phyloP scores from a whole-genome alignment of 2,113 vertebrate genomes.

The Burhinus oedicnemus region DNA sequence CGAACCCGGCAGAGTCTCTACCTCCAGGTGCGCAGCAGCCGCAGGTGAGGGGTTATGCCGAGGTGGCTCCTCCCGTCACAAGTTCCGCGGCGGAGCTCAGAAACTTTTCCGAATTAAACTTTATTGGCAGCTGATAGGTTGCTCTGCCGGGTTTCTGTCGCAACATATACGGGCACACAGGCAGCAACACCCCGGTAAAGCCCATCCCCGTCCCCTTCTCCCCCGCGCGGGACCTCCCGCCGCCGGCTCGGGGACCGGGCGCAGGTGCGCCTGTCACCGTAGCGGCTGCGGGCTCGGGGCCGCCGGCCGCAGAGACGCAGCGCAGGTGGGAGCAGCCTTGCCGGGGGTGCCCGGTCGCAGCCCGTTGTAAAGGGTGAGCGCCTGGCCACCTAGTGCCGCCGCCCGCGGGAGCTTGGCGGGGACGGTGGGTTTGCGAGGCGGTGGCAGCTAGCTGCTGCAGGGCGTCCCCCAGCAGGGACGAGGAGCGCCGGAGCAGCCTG shows the following conservation, averaged over 20 bases:
- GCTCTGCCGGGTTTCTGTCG: neutral
- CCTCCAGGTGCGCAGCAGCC: neutral
- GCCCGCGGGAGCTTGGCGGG: neutral
- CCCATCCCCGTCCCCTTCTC: neutral
- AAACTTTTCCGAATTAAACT: conserved; percentile 20
- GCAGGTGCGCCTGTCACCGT: conserved; percentile 33
- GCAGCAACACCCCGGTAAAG: neutral
- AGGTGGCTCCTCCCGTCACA: neutral
- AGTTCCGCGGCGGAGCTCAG: neutral
- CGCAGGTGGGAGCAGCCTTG: neutral
- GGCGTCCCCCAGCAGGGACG: neutral
- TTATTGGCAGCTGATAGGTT: neutral
- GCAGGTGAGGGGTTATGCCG: neutral
- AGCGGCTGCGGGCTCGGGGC: neutral
- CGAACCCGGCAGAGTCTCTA: neutral
- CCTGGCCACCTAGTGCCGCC: too few species aligned
- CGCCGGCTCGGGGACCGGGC: neutral
- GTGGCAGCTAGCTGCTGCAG: neutral
- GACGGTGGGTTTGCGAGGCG: neutral
- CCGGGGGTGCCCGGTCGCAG: neutral
- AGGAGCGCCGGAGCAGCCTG: neutral
- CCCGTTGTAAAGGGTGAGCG: neutral
- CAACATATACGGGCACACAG: neutral
- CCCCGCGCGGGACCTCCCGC: neutral
- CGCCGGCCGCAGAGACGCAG: neutral